Evolutionary conservation across 1,140 invertebrate species (phyloP), one percentile per base, ranked within the genome.

Genomic region (Lineus longissimus): DNA sequence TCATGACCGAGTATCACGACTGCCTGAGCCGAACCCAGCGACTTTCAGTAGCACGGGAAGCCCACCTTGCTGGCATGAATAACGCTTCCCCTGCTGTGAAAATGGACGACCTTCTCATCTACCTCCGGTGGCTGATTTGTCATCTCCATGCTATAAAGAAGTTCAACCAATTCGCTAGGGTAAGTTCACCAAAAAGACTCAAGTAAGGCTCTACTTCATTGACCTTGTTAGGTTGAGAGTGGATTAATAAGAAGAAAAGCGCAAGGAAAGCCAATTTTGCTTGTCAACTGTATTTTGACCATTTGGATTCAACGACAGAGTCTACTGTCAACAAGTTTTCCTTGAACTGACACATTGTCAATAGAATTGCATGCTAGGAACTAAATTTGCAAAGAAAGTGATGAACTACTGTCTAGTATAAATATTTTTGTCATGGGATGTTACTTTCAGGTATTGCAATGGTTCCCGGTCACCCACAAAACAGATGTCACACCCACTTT

Each of bases 1-100:
- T 82, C 31, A 61, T 79, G 56, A 59, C 68, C 13, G 81, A 81
- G 60, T 81, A 79, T 63, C 72, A 76, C 51, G 80, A 82, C 61
- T 76, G 76, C 65, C 57, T 80, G 11, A 64, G 76, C 61, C 70
- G 81, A 59, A 73, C 78, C 1, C 69, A 78, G 22, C 64, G 81
- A 11, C 70, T 82, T 33, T 66, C 72, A 19, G 51, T 68, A 17
- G 72, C 73, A 2, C 65, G 73, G n/a, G 79, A 80, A 33, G 45
- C 70, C 0, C 62, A 73, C 22, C 51, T 80, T 23, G 65, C 66
- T 30, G 73, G 72, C 11, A 71, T 66, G 4, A 71, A 76, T 30
- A 57, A 65, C n/a, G 65, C 62, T 11, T 33, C 74, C 4, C 54
- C 58, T 1, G 62, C 65, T 0, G 55, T 82, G 2, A 71, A 76